phyloP scores from a whole-genome alignment of 2,888 invertebrate genomes.

The Campoplex capitator region DNA sequence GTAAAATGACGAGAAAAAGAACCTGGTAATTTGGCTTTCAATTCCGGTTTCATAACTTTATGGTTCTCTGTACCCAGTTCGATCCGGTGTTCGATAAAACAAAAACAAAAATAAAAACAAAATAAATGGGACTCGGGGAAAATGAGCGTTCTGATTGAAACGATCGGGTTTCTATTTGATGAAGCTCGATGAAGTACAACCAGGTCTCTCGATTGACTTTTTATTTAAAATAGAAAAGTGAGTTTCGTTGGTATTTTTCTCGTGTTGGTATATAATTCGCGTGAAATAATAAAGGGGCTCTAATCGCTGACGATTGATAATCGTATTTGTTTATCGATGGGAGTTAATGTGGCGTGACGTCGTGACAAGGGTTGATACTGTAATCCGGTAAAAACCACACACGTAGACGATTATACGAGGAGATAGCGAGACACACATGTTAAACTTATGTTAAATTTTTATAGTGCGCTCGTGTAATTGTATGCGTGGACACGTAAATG shows the following conservation, averaged over 20 bases:
- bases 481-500: conserved; percentile 32
- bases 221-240: background rate
- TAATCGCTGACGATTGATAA: conserved; percentile 6
- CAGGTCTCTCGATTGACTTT: background rate
- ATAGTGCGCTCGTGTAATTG: conserved; percentile 4
- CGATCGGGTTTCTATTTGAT: background rate
- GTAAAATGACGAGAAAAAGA: conserved; percentile 17
- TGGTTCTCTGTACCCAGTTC: background rate
- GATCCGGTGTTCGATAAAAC: background rate
- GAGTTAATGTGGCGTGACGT: conserved; percentile 22
- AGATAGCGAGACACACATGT: conserved; percentile 39
- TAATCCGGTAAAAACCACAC: conserved; percentile 40
- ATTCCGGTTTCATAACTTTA: conserved; percentile 16
- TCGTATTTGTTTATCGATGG: background rate
- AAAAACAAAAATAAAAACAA: background rate
- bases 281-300: background rate
- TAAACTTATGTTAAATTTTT: background rate
- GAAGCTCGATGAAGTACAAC: background rate
- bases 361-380: conserved; percentile 53
- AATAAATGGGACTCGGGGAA: background rate
- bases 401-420: conserved; percentile 55
- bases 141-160: background rate
- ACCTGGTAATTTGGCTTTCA: background rate
- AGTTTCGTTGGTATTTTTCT: background rate
- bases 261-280: no score